phyloP scores from a whole-genome alignment of 2,113 vertebrate genomes.

The Hepsetus odoe region DNA sequence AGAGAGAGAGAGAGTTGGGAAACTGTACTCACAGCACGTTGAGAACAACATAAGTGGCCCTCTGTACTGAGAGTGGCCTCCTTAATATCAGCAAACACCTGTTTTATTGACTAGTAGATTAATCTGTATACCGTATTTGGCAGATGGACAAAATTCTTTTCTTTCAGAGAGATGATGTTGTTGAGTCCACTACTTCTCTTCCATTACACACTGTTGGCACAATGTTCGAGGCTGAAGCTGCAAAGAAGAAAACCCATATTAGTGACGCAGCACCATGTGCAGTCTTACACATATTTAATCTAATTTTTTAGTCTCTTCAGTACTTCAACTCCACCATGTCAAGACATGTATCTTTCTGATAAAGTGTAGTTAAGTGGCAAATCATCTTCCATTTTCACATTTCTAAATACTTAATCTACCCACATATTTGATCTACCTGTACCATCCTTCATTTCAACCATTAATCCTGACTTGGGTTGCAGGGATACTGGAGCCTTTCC shows the following conservation, averaged over 20 bases:
- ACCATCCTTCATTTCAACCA: too few species aligned
- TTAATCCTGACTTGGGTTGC: too few species aligned
- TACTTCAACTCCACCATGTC: background rate
- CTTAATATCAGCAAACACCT: constrained; percentile 75
- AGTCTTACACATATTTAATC: background rate
- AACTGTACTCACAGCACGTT: constrained; percentile 81
- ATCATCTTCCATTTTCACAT: too few species aligned
- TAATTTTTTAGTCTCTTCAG: background rate
- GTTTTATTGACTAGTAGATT: constrained; percentile 72
- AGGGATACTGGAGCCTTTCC: too few species aligned
- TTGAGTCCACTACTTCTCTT: constrained; percentile 94
- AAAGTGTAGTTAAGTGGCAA: too few species aligned
- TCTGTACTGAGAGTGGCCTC: constrained; percentile 67
- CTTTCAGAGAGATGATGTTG: constrained; percentile 91
- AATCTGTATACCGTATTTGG: constrained; percentile 68
- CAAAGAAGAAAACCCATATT: background rate
- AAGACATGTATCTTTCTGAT: too few species aligned
- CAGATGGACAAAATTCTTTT: constrained; percentile 49
- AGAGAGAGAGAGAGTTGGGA: constrained; percentile 66
- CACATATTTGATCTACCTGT: too few species aligned
- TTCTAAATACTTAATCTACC: background rate
- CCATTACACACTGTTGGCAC: constrained; percentile 95
- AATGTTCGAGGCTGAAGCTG: constrained; percentile 84
- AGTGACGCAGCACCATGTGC: background rate
- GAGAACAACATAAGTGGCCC: constrained; percentile 77